A percentile compares a stretch with the other conserved stretches of the same genome.
Evolutionary conservation across 2,888 invertebrate genomes (phyloP).

Genomic region (Imbricaverruca yamaguchii): DNA sequence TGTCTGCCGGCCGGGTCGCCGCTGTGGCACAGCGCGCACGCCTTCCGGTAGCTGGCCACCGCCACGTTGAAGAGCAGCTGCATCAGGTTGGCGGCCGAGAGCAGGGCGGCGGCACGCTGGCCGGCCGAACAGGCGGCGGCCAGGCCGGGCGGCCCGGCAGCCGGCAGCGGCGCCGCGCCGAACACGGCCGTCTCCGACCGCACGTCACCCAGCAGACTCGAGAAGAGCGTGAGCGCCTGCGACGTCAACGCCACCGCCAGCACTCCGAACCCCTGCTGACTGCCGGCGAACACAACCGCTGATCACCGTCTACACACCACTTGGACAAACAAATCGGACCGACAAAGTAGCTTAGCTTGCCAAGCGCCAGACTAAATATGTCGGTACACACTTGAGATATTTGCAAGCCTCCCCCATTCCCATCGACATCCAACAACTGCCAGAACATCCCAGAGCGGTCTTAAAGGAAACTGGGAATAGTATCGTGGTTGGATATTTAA

Average conservation of each 20-base stretch:
- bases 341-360: too few relatives aligned
- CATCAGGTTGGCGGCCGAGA: constrained; percentile 63
- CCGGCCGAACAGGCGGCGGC: constrained; percentile 59
- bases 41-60: constrained; percentile 81
- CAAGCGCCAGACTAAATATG: too few relatives aligned
- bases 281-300: constrained; percentile 37
- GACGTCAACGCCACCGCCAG: constrained; percentile 81
- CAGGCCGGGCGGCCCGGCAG: constrained; percentile 52
- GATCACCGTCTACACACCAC: constrained; percentile 25
- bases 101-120: constrained; percentile 61
- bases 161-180: constrained; percentile 30
- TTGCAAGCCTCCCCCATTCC: too few relatives aligned
- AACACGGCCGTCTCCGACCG: constrained; percentile 53
- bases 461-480: too few relatives aligned
- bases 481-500: too few relatives aligned
- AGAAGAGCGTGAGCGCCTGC: constrained; percentile 68
- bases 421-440: too few relatives aligned
- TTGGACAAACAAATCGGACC: too few relatives aligned
- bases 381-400: too few relatives aligned
- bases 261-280: constrained; percentile 80
- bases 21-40: constrained; percentile 22
- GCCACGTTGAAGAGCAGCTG: constrained; percentile 80
- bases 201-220: constrained; percentile 65
- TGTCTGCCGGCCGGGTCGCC: too few relatives aligned
- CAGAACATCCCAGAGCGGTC: too few relatives aligned